Evolutionary conservation across 2,113 vertebrate species (phyloP), one percentile per base, ranked within the genome.

Genomic region (Irena cyanogastra): DNA sequence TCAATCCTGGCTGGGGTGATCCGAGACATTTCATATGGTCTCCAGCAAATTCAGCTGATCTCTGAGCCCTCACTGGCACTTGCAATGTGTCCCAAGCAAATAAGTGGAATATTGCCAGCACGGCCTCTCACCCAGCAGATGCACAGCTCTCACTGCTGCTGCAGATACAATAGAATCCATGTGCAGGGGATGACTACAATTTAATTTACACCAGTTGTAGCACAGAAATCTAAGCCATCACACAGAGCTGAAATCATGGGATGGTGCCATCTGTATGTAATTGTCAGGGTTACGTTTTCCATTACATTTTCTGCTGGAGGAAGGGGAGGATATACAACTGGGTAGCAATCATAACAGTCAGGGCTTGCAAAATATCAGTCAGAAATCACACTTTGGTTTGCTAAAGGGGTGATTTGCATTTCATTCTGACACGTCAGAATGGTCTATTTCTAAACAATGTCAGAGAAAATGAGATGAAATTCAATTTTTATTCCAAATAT

Each of bases 391-490:
- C 90, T 84, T 89, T 30, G 18, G 8, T 69, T 81, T 64, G 90
- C 92, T 75, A 31, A 92, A 60, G 76, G 83, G 53, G 89, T 39
- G 71, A 96, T 97, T 94, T 97, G 96, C 92, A 61, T 97, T 96
- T 96, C 89, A 94, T 87, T 86, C 82, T 94, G 96, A 96, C 94
- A 96, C 64, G 6, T 91, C 89, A 92, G 92, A 96, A 87, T 2
- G 89, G 93, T 30, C 94, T n/a, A 72, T 93, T 96, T 97, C 94
- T 97, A 97, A 97, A 97, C 96, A 97, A 87, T 96, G 94, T 96
- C 97, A 96, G 50, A 75, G 88, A 95, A 97, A 96, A 95, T 96
- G 91, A 97, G 44, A 90, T 1, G 60, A 70, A 94, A 96, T 96
- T 94, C 60, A n/a, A 94, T 88, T 95, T 96, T 94, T 78, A 80